These are phyloP conservation scores for Microctonus hyperodae DNA, from an alignment of 2,888 invertebrate genomes.

Conservation along the genomic window DNA sequence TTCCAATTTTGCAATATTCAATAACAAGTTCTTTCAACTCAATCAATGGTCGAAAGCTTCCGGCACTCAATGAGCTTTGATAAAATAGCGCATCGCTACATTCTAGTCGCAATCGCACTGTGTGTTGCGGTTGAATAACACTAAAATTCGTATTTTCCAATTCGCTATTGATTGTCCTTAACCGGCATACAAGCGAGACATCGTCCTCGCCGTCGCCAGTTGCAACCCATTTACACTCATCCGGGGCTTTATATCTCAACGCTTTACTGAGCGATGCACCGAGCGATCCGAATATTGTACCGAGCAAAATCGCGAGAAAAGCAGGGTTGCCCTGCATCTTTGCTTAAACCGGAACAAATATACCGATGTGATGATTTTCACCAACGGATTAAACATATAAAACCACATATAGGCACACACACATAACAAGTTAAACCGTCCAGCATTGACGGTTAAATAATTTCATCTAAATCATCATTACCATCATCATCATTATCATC, in stretches of 20 bases:
- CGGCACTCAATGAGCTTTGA: conserved; percentile 79
- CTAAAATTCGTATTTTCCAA: conserved; percentile 83
- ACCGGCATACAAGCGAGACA: conserved; percentile 76
- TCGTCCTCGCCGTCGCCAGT: conserved; percentile 72
- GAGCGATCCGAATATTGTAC: conserved; percentile 70
- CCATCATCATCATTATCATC: conserved; percentile 10
- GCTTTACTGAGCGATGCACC: conserved; percentile 71
- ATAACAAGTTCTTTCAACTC: conserved; percentile 80
- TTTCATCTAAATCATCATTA: conserved; percentile 39
- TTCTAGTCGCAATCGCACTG: conserved; percentile 77
- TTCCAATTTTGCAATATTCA: conserved; percentile 84
- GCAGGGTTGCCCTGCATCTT: conserved; percentile 66
- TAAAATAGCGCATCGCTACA: conserved; percentile 83
- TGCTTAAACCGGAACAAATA: conserved; percentile 34
- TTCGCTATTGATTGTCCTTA: conserved; percentile 82
- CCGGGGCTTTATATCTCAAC: conserved; percentile 78
- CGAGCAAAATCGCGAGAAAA: conserved; percentile 68
- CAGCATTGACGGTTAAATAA: conserved; percentile 23
- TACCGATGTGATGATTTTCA: conserved; percentile 35
- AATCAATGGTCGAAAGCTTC: conserved; percentile 77
- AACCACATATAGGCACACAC: not conserved
- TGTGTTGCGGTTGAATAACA: conserved; percentile 83
- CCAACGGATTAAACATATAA: conserved; percentile 21
- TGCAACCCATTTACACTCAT: conserved; percentile 82
- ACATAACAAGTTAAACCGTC: not conserved